Conservation (phyloP, 2,888 invertebrate genomes). For the Microplitis manilae region DNA sequence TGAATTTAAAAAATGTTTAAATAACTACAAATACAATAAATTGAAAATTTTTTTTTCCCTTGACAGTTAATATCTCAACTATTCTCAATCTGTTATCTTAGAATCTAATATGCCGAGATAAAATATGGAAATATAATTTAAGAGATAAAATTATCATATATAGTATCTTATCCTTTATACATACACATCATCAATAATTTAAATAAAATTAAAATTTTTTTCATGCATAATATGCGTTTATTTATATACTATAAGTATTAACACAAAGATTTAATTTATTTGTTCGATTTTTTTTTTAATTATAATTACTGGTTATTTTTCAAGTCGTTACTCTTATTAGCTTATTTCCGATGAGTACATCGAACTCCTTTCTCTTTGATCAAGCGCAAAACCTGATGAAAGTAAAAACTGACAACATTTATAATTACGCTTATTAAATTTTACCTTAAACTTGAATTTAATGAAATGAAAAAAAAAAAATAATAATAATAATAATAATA, state of each 20-base stretch:
- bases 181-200: background rate
- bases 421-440: background rate
- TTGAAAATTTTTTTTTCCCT: too few species aligned
- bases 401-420: background rate
- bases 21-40: too few species aligned
- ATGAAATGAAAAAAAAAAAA: background rate
- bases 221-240: background rate
- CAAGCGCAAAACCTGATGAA: constrained; percentile 7
- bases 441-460: background rate
- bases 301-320: background rate
- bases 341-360: background rate
- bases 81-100: too few species aligned
- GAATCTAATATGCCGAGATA: background rate
- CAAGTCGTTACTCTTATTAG: background rate
- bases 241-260: background rate
- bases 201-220: background rate
- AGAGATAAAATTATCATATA: background rate
- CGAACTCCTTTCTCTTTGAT: background rate
- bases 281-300: background rate
- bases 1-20: too few species aligned
- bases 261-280: background rate
- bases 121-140: background rate
- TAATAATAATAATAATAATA: background rate
- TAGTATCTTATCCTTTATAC: background rate
- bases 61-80: too few species aligned